Percentiles rank a stretch among this genome's conserved stretches.
These are phyloP conservation scores for Oligia strigilis DNA, from an alignment of 2,888 invertebrate genomes.

Conservation along the genomic window DNA sequence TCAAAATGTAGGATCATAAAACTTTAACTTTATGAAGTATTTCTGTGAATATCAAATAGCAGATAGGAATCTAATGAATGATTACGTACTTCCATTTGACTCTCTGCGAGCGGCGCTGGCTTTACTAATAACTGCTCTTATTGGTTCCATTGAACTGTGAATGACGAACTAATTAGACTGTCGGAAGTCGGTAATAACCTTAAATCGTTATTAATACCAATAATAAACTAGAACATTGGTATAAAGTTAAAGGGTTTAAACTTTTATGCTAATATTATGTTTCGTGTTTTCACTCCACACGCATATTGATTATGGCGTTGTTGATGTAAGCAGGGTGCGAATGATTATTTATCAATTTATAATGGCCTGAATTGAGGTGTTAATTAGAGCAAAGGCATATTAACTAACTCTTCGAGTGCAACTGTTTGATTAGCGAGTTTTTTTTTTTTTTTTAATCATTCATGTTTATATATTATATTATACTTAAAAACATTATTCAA, in stretches of 20 bases:
- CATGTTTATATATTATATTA: neutral
- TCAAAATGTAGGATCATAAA: constrained; percentile 51
- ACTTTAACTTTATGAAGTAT: constrained; percentile 56
- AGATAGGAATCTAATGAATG: constrained; percentile 60
- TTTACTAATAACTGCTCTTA: constrained; percentile 48
- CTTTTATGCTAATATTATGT: constrained; percentile 28
- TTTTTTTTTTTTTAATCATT: neutral
- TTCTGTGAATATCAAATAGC: constrained; percentile 66
- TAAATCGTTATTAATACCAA: constrained; percentile 35
- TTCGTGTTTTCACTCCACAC: constrained; percentile 63
- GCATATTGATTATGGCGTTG: constrained; percentile 77
- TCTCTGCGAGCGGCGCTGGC: constrained; percentile 21
- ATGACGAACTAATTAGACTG: constrained; percentile 57
- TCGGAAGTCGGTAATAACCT: constrained; percentile 50
- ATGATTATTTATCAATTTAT: constrained; percentile 80
- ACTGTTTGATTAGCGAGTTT: neutral
- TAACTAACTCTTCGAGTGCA: constrained; percentile 71
- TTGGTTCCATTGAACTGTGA: constrained; percentile 46
- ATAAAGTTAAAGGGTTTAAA: constrained; percentile 29
- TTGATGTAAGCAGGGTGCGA: constrained; percentile 74
- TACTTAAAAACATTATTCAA: constrained; percentile 2
- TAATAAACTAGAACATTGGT: constrained; percentile 35
- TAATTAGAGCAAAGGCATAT: constrained; percentile 81
- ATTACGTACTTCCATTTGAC: constrained; percentile 51
- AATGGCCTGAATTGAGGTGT: constrained; percentile 82